These are phyloP conservation scores for Pissodes strobi DNA, from an alignment of 1,140 invertebrate genomes.

Conservation along the genomic window DNA sequence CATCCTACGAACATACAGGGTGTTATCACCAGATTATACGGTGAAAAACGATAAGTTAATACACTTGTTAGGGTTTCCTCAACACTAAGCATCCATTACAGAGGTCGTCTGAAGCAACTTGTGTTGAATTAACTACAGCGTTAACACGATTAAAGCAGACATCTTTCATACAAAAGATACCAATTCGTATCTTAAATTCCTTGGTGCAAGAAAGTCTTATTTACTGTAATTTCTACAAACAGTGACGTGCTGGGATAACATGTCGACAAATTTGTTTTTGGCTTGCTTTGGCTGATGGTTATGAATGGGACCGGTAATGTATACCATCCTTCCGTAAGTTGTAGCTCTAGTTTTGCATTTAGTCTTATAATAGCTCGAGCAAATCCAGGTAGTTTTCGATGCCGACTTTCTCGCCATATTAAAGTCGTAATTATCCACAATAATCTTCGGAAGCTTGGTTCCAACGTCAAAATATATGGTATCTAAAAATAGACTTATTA, in stretches of 20 bases:
- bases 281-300: constrained; percentile 38
- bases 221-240: constrained; percentile 32
- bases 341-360: constrained; percentile 39
- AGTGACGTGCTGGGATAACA: constrained; percentile 40
- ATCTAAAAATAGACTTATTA: constrained; percentile 26
- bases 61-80: no score
- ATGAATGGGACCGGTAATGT: constrained; percentile 30
- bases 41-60: no score
- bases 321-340: constrained; percentile 36
- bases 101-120: no score
- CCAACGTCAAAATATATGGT: constrained; percentile 37
- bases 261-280: constrained; percentile 20
- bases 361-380: constrained; percentile 41
- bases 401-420: constrained; percentile 33
- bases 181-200: no score
- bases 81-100: no score
- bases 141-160: no score
- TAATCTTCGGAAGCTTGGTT: constrained; percentile 39
- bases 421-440: constrained; percentile 38
- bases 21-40: no score
- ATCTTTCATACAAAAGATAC: no score
- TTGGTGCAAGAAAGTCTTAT: no score
- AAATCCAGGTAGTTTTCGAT: constrained; percentile 41
- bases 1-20: no score
- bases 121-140: no score